Evolutionary conservation across 1,140 invertebrate species (phyloP), one percentile per base, ranked within the genome.

Genomic region (Hylaeus anthracinus): DNA sequence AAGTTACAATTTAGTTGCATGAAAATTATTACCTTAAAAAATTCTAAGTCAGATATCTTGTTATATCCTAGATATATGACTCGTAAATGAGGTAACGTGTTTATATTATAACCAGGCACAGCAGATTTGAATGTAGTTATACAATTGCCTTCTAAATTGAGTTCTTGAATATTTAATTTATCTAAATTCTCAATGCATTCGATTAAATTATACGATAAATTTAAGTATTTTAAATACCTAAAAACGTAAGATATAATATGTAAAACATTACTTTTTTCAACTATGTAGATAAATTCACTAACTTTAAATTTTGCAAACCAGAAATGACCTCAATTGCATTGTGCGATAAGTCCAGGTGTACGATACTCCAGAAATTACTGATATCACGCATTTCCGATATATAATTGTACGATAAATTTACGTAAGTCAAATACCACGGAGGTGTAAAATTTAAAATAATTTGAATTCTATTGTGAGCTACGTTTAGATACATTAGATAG

Each of bases 131-230:
- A 90, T 4, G 82, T 85, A 2, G 75, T 82, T 79, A 91, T 89
- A 43, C 84, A 90, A 78, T 91, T 91, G 51, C 83, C 87, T 64
- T 90, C 88, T 65, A 91, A 79, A 79, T 91, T 90, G 12, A 91
- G 60, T 79, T 91, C 85, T 70, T 85, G 81, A 43, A 91, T 88
- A 72, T 88, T 88, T 53, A 90, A 51, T 66, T 81, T 70, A 51
- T 91, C 86, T 56, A 91, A 79, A 67, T 91, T 90, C 75, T 86
- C 84, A 1, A 91, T 86, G 39, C 58, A 74, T 73, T 91, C 85
- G 5, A 91, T 90, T 15, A 88, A 69, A 60, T 91, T 91, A 26
- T 89, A 88, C 0, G 89, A 89, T 14, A 91, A 74, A 81, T 91
- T 88, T 45, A 91, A 78, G 8, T 87, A 88, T 26, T 82, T 84